Evolutionary conservation across 2,113 vertebrate species (phyloP), one percentile per base, ranked within the genome.

Genomic region (Rhynchomys soricoides): DNA sequence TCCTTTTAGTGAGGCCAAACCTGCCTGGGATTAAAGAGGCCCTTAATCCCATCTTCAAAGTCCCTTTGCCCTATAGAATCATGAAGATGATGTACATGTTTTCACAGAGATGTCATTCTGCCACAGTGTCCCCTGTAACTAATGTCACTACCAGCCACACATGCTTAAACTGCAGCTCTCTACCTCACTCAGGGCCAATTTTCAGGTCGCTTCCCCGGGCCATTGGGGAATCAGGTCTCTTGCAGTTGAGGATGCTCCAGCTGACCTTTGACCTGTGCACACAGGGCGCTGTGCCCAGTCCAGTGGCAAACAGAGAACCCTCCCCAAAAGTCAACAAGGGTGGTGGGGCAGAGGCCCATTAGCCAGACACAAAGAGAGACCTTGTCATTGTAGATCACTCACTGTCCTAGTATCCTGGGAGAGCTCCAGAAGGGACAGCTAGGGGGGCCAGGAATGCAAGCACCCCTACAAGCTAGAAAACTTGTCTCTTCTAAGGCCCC

Each of bases 271-370:
- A 73, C 86, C 48, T 74, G 3, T 11, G 40, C 43, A 19, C 19
- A 6, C 0, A 0, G 3, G n/a, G 29, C 43, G 17, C 75, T 16
- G 45, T 7, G 0, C 45, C 43, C 81, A 31, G 34, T 16, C 43
- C 59, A 9, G 0, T 1, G 4, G 37, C 71, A 90, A 81, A 37
- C 22, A 83, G 55, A 79, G 52, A 66, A 40, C 26, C 34, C 34
- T 85, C 57, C 26, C 89, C 24, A 24, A 22, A 82, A 75, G 62
- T 37, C 70, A 22, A 7, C 31, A 8, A 3, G 1, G 37, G 37
- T 26, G 34, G 21, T 43, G 29, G 43, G 37, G 2, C 10, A 7
- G 37, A 83, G 43, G 22, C 48, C 82, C 12, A 5, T 9, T 2
- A 16, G 31, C 37, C 19, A 52, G 52, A 73, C 31, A 19, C 62